A percentile compares a stretch with the other conserved stretches of the same genome.
Conservation (phyloP, 1,140 invertebrate species). For the Aphidius ervi region DNA sequence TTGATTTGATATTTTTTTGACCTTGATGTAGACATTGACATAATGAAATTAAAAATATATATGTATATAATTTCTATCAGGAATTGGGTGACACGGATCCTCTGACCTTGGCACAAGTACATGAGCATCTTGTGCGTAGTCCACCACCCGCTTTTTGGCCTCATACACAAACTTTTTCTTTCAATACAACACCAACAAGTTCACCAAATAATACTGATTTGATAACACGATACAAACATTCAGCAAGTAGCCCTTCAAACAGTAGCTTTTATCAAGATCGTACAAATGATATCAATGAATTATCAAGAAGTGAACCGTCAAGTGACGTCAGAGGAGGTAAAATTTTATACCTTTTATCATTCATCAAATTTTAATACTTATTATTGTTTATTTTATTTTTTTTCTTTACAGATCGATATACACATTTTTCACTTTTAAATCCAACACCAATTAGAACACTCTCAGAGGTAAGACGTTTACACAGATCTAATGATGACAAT, state of each 20-base stretch:
- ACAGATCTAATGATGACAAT: constrained; percentile 53
- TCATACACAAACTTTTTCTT: constrained; percentile 48
- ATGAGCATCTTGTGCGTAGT: constrained; percentile 77
- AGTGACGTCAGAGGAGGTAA: constrained; percentile 44
- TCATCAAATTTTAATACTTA: not conserved
- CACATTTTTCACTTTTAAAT: constrained; percentile 51
- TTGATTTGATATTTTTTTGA: too few species aligned
- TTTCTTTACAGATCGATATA: constrained; percentile 45
- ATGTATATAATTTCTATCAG: constrained; percentile 45
- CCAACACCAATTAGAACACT: constrained; percentile 53
- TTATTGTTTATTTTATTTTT: constrained; percentile 6
- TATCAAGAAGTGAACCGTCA: constrained; percentile 44
- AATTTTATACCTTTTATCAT: not conserved
- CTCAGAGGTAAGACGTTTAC: constrained; percentile 51
- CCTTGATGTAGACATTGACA: too few species aligned
- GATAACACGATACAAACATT: constrained; percentile 22
- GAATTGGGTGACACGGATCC: constrained; percentile 67
- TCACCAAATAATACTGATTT: constrained; percentile 27
- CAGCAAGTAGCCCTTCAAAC: constrained; percentile 37
- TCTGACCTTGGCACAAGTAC: constrained; percentile 70
- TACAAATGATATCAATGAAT: constrained; percentile 34
- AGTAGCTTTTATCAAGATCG: constrained; percentile 29
- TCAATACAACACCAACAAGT: constrained; percentile 33
- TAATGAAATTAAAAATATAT: not conserved
- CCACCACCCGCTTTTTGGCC: constrained; percentile 73